These are phyloP conservation scores for Neoaliturus tenellus DNA, from an alignment of 2,888 invertebrate species.

Conservation along the genomic window DNA sequence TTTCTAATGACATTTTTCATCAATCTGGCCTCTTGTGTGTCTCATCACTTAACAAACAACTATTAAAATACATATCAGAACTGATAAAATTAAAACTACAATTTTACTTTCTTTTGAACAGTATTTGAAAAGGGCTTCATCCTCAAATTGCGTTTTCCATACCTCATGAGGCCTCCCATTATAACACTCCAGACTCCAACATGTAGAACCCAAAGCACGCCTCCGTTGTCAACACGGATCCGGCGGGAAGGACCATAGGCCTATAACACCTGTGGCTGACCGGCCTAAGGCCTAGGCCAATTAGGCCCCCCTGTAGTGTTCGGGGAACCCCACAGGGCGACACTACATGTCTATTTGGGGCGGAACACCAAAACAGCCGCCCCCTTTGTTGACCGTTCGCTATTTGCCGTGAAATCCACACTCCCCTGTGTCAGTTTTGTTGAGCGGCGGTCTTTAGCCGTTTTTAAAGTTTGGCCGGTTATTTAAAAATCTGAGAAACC, in stretches of 20 bases:
- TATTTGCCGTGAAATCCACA: conserved; percentile 1
- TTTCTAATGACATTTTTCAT: too few relatives aligned
- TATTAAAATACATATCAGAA: too few relatives aligned
- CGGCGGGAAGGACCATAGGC: background rate
- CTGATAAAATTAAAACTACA: too few relatives aligned
- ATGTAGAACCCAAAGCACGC: background rate
- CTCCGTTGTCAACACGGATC: background rate
- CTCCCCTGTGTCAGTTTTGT: background rate
- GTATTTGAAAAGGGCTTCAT: too few relatives aligned
- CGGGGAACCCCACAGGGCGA: background rate
- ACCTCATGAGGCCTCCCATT: too few relatives aligned
- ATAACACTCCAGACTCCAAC: too few relatives aligned
- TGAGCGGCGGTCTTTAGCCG: background rate
- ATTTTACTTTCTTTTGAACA: too few relatives aligned
- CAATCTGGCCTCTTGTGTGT: too few relatives aligned
- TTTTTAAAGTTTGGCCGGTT: background rate
- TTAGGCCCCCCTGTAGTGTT: background rate
- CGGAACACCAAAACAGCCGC: conserved; percentile 23
- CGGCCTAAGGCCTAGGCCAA: background rate
- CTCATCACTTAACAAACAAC: too few relatives aligned
- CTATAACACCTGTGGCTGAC: conserved; percentile 6
- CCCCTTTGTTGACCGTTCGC: conserved; percentile 10
- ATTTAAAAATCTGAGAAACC: too few relatives aligned
- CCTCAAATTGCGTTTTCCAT: too few relatives aligned
- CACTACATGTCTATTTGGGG: conserved; percentile 13